A percentile compares a stretch with the other conserved stretches of the same genome.
Evolutionary conservation across 2,888 invertebrate genomes (phyloP).

Genomic region (Geotrupes spiniger): DNA sequence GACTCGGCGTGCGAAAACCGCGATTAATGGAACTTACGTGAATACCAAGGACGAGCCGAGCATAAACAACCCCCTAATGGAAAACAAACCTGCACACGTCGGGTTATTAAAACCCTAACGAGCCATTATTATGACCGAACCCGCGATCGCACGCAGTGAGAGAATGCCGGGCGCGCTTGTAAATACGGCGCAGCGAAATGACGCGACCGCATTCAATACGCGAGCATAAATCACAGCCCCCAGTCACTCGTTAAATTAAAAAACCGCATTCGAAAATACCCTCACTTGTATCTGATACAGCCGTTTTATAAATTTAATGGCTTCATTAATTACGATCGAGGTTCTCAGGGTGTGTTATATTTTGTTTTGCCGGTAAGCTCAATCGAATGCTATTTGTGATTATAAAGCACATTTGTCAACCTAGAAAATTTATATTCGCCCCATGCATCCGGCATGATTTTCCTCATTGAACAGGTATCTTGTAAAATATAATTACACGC

Average conservation of each 20-base stretch:
- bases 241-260: constrained; percentile 5
- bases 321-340: neutral
- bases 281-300: constrained; percentile 5
- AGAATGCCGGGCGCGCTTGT: constrained; percentile 1
- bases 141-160: constrained; percentile 3
- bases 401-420: no score
- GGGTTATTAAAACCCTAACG: constrained; percentile 10
- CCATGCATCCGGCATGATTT: no score
- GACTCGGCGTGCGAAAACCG: constrained; percentile 37
- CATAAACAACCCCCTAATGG: constrained; percentile 43
- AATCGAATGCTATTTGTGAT: no score
- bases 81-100: constrained; percentile 36
- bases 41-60: constrained; percentile 42
- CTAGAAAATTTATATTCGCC: no score
- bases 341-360: no score
- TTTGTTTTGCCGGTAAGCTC: no score
- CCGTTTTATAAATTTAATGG: constrained; percentile 4
- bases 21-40: constrained; percentile 47
- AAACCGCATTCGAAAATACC: neutral
- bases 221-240: constrained; percentile 7
- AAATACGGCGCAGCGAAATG: constrained; percentile 5
- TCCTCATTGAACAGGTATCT: no score
- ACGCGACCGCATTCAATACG: constrained; percentile 10
- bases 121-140: constrained; percentile 5
- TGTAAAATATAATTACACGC: no score